Percentiles rank a stretch among this genome's conserved stretches.
phyloP scores from a whole-genome alignment of 1,140 invertebrate species.

The Sitophilus oryzae region DNA sequence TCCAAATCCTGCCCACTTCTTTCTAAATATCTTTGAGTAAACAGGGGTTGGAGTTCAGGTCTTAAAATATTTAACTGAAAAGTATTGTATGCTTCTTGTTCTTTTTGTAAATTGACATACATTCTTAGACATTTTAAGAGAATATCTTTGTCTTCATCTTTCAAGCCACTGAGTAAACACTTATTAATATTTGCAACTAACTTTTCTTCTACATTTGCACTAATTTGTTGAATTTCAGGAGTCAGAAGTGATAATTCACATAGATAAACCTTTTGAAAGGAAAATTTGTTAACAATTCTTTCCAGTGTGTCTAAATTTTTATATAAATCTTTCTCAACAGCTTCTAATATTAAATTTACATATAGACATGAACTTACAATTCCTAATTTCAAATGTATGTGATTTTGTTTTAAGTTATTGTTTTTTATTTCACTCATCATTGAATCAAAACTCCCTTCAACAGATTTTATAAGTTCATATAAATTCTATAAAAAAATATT shows the following conservation, averaged over 20 bases:
- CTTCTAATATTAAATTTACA: conserved; percentile 31
- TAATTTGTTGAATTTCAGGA: conserved; percentile 43
- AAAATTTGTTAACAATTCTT: conserved; percentile 43
- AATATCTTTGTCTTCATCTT: conserved; percentile 49
- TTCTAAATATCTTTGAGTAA: conserved; percentile 64
- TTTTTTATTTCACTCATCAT: conserved; percentile 29
- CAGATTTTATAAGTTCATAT: conserved; percentile 28
- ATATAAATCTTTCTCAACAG: conserved; percentile 20
- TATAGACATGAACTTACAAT: conserved; percentile 31
- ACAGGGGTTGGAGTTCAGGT: conserved; percentile 64
- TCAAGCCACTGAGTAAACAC: conserved; percentile 56
- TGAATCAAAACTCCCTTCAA: conserved; percentile 25
- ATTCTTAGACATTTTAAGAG: conserved; percentile 59
- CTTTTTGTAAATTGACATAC: conserved; percentile 61
- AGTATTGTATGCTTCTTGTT: conserved; percentile 62
- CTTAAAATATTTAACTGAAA: conserved; percentile 66
- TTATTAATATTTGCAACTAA: conserved; percentile 55
- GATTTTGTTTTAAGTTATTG: conserved; percentile 29
- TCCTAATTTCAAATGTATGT: conserved; percentile 30
- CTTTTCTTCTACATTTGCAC: conserved; percentile 49
- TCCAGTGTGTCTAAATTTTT: conserved; percentile 48
- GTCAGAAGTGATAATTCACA: conserved; percentile 49
- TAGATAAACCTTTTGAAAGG: conserved; percentile 67
- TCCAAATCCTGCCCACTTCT: conserved; percentile 62
- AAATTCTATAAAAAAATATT: conserved; percentile 26